Evolutionary conservation across 1,140 invertebrate genomes (phyloP), one percentile per base, ranked within the genome.

Genomic region (Tenebrio molitor): DNA sequence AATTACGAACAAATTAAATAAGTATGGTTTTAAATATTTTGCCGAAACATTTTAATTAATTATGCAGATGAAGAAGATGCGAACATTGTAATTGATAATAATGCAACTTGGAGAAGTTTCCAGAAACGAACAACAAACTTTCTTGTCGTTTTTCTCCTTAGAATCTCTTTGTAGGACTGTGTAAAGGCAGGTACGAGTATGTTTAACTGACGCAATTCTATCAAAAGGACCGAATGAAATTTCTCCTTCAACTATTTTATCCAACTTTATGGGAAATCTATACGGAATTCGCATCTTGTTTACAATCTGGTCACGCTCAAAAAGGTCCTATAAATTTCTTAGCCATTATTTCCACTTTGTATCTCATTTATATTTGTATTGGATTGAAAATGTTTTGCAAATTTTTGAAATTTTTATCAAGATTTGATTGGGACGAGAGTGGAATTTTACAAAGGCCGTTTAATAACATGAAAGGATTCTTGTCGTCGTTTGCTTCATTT

Each of bases 1-100:
- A 58, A 58, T 58, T 23, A 58, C 23, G 50, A 14, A 58, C 50
- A 58, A 58, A 58, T 58, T 29, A 58, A 58, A 58, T 58, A 58
- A 58, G 50, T 58, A 58, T 15, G 50, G 50, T 58, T 58, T 58
- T 58, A 58, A 58, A 58, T 58, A 58, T 58, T 58, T 58, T 58
- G 15, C 50, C 14, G 23, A 58, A 58, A 58, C 23, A 58, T 58
- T 17, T 25, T 25, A 25, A 58, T 58, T 58, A 25, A 58, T 25
- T 29, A 58, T 58, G 50, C 50, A 58, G 50, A 58, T 58, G 50
- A n/a, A 10, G 23, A 58, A 58, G 23, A 25, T 58, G 21, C 50
- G 21, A 29, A 58, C 8, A 12, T 23, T 21, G 15, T 58, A 58
- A 58, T 29, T 58, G 23, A 29, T 29, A 58, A 58, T 58, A 58